Base-by-base conservation (phyloP, 2,888 invertebrate genomes). In the Tolmerus cingulatus region DNA sequence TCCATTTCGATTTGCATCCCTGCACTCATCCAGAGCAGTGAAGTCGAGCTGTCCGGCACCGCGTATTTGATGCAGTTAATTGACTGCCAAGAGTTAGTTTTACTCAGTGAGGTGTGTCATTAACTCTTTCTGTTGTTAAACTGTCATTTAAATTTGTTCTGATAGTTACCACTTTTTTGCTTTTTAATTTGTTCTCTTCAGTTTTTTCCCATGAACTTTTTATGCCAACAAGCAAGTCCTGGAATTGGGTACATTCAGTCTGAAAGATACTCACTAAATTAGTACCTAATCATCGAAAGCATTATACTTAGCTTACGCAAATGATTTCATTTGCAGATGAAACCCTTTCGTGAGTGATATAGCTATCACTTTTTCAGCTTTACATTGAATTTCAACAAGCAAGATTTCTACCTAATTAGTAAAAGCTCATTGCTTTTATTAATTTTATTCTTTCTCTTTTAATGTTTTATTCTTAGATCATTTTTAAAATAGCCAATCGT, bases 1-100 rank as follows among this genome's bases (percentile, higher is more conserved):
- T 84, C 85, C 57, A 43, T 16, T 74, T 85, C 85, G 74, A 85
- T 85, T 85, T 85, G 85, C 85, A 74, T 85, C 85, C 85, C 74
- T 74, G 74, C 46, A 85, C 85, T 85, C 85, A 40, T 27, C 27
- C 57, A 46, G 74, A 43, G 23, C 43, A 27, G 46, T 46, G 23
- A 40, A 27, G 40, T n/a, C 8, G 40, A 34, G 55, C 37, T 37
- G 57, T 23, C 34, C 34, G 82, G 3, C 30, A 34, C n/a, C n/a
- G 19, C 19, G 55, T 23, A 77, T 55, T 86, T 86, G 86, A 78
- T 43, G 77, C 78, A 79, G 79, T 86, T 86, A 86, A 86, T 86
- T 86, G 86, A 79, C 78, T 86, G 86, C 79, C 86, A 86, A 78
- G 78, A 86, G 78, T 37, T 78, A 78, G 78, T 55, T 76, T 86